Percentiles rank a stretch among this genome's conserved stretches.
Conservation (phyloP, 1,140 invertebrate species). For the Cotesia chilonis region DNA sequence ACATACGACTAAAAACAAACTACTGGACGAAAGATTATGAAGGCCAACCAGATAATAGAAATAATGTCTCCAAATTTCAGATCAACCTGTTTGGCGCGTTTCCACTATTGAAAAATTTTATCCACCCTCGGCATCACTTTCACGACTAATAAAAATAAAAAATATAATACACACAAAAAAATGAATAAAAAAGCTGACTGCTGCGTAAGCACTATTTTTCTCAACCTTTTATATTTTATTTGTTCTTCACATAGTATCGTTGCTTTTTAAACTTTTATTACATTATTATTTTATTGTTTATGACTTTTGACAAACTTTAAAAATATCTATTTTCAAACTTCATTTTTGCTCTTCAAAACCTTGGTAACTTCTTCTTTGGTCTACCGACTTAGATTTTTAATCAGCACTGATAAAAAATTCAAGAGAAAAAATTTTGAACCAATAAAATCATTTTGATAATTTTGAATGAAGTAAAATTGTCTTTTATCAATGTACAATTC, state of each 20-base stretch:
- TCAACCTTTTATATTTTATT: slow-evolving; percentile 8
- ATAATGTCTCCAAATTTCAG: neutral
- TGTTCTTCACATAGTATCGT: slow-evolving; percentile 4
- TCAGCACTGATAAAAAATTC: slow-evolving; percentile 30
- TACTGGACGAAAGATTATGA: too few species aligned
- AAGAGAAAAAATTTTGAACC: too few species aligned
- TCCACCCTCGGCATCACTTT: slow-evolving; percentile 27
- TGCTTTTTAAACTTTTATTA: neutral
- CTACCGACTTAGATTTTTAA: slow-evolving; percentile 56
- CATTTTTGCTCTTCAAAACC: slow-evolving; percentile 25
- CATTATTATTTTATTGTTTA: slow-evolving; percentile 25
- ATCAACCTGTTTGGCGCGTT: neutral
- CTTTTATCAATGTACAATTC: too few species aligned
- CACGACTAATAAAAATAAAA: slow-evolving; percentile 11
- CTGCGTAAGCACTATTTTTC: slow-evolving; percentile 27
- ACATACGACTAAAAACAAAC: too few species aligned
- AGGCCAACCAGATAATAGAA: slow-evolving; percentile 5
- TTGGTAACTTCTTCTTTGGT: slow-evolving; percentile 38
- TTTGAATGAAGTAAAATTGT: too few species aligned
- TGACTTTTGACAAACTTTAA: slow-evolving; percentile 28
- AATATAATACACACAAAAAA: neutral
- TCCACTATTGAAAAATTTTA: slow-evolving; percentile 9
- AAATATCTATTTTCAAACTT: neutral
- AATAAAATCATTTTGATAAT: too few species aligned
- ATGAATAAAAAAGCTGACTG: slow-evolving; percentile 6